These are phyloP conservation scores for Hipparchia semele DNA, from an alignment of 2,888 invertebrate genomes.

Conservation along the genomic window DNA sequence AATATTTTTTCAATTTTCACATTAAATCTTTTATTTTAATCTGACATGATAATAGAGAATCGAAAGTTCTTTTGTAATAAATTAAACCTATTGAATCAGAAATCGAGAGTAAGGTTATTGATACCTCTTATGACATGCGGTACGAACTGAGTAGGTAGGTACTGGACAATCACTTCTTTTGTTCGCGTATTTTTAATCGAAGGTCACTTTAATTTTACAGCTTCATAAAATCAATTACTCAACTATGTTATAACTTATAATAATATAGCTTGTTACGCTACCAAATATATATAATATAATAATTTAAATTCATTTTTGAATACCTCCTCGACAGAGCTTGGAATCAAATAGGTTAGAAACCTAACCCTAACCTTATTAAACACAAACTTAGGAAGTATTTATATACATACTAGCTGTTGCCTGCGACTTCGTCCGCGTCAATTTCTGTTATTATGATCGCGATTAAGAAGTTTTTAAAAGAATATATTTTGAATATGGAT, in stretches of 20 bases:
- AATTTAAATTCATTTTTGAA: background rate
- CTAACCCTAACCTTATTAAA: background rate
- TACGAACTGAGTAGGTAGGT: background rate
- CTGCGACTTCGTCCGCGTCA: too few relatives aligned
- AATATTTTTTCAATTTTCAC: too few relatives aligned
- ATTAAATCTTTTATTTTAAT: background rate
- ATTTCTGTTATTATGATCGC: too few relatives aligned
- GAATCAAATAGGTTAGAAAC: background rate
- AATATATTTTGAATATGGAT: too few relatives aligned
- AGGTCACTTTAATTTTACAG: constrained; percentile 12
- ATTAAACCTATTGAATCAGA: constrained; percentile 11
- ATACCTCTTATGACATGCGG: constrained; percentile 7
- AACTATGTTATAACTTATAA: background rate
- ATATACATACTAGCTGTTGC: background rate
- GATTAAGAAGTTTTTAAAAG: too few relatives aligned
- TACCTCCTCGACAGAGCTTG: constrained; percentile 5
- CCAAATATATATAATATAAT: background rate
- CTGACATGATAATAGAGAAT: background rate
- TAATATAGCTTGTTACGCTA: background rate
- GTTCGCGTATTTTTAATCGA: constrained; percentile 8
- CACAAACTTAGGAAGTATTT: background rate
- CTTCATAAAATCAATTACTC: background rate
- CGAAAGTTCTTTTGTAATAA: constrained; percentile 9
- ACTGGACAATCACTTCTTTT: constrained; percentile 25
- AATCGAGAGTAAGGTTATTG: constrained; percentile 21